Evolutionary conservation across 2,888 invertebrate species (phyloP).

Genomic region (Dryomyza anilis): DNA sequence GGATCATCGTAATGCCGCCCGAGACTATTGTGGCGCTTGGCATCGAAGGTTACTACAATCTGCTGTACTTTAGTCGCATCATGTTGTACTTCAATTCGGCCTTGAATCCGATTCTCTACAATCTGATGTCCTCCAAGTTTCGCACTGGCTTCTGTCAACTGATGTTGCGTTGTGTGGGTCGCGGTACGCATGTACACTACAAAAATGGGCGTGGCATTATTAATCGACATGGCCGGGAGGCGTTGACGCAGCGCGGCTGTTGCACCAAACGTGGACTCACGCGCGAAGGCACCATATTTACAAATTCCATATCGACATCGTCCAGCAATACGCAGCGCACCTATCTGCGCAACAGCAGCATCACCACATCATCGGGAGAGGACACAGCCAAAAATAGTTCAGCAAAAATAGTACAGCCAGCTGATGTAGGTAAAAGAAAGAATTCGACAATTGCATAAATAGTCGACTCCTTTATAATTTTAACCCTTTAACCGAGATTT

Average conservation of each 20-base stretch:
- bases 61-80: constrained; percentile 83
- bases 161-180: constrained; percentile 60
- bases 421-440: too few species aligned
- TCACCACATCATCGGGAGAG: constrained; percentile 26
- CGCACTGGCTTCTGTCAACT: constrained; percentile 78
- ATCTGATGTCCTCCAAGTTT: constrained; percentile 90
- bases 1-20: constrained; percentile 80
- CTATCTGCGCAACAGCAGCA: constrained; percentile 48
- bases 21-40: constrained; percentile 73
- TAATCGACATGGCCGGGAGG: not conserved
- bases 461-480: too few species aligned
- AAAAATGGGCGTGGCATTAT: constrained; percentile 19
- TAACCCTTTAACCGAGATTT: too few species aligned
- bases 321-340: constrained; percentile 53
- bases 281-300: constrained; percentile 23
- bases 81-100: constrained; percentile 91
- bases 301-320: constrained; percentile 49
- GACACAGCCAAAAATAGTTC: too few species aligned
- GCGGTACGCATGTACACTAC: not conserved
- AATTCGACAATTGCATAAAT: too few species aligned
- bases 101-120: constrained; percentile 89
- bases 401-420: too few species aligned
- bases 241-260: not conserved
- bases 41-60: constrained; percentile 79
- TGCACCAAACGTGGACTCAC: constrained; percentile 4